Evolutionary conservation across 2,888 invertebrate genomes (phyloP), one percentile per base, ranked within the genome.

Genomic region (Stictocephala bisonia): DNA sequence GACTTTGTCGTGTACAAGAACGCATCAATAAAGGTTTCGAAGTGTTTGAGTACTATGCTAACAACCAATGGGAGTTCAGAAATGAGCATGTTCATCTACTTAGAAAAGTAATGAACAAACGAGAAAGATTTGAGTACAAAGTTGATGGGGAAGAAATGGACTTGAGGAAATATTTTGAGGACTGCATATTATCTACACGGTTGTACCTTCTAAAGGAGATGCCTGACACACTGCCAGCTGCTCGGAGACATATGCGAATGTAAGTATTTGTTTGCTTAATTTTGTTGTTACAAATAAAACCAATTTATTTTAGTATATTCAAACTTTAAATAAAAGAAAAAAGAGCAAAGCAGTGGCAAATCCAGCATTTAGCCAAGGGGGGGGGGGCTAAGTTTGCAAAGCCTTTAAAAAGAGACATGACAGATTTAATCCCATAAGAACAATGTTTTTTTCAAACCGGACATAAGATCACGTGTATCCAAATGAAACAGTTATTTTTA

Each of bases 21-120:
- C 90, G 94, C 56, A 92, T 97, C 79, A 88, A 88, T 77, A 94
- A 94, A 85, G 94, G 96, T 0, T 93, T 95, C 81, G 93, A 94
- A 80, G 93, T 94, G 0, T 92, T 97, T 81, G 94, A 95, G 81
- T 96, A 95, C 83, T 97, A 97, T 84, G 95, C 96, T 0, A 94
- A 93, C 82, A 93, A 94, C 82, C 94, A 95, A 76, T 97, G 97
- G 96, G 92, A 93, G 81, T 95, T 95, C 83, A 90, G 90, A 51
- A 94, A 93, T 20, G 87, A 90, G 64, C 88, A 89, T 76, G 87
- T 90, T 0, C 83, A 89, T 7, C 82, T 84, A 6, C 78, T 92
- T 0, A 84, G 93, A 29, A 82, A 84, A 1, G 82, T 85, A 3
- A 85, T 94, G 78, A 94, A 93, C 80, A 85, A 87, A 0, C 85